Percentiles rank a stretch among this genome's conserved stretches.
Evolutionary conservation across 2,113 vertebrate species (phyloP).

Genomic region (Rhynchomys soricoides): DNA sequence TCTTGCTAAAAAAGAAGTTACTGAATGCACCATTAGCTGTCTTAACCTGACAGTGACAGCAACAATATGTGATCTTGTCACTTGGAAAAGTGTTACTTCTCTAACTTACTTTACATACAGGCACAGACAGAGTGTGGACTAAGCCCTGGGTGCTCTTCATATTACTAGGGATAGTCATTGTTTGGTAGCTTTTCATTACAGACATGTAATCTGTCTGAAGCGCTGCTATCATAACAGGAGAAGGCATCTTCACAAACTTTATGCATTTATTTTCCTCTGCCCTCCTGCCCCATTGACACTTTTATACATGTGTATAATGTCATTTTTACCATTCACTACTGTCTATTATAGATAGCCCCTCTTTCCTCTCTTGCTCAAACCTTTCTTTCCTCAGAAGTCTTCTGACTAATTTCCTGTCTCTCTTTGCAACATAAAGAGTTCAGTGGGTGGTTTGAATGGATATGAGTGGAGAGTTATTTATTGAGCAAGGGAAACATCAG

Average conservation of each 20-base stretch:
- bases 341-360: not conserved
- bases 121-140: not conserved
- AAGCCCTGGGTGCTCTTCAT: not conserved
- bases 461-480: not conserved
- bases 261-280: not conserved
- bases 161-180: not conserved
- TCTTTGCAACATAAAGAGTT: not conserved
- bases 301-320: not conserved
- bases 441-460: no score
- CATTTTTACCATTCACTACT: not conserved
- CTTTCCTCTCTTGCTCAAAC: not conserved
- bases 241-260: not conserved
- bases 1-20: slow-evolving; percentile 14
- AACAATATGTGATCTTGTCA: not conserved
- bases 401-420: not conserved
- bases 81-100: not conserved
- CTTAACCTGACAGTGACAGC: slow-evolving; percentile 31
- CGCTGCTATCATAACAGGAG: not conserved
- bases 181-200: not conserved
- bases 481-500: not conserved
- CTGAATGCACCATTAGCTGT: not conserved
- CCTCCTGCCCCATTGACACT: not conserved
- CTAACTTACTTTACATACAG: not conserved
- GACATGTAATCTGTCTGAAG: not conserved
- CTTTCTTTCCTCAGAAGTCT: not conserved